A percentile compares a stretch with the other conserved stretches of the same genome.
These are phyloP conservation scores for Magallana angulata DNA, from an alignment of 1,140 invertebrate genomes.

Conservation along the genomic window DNA sequence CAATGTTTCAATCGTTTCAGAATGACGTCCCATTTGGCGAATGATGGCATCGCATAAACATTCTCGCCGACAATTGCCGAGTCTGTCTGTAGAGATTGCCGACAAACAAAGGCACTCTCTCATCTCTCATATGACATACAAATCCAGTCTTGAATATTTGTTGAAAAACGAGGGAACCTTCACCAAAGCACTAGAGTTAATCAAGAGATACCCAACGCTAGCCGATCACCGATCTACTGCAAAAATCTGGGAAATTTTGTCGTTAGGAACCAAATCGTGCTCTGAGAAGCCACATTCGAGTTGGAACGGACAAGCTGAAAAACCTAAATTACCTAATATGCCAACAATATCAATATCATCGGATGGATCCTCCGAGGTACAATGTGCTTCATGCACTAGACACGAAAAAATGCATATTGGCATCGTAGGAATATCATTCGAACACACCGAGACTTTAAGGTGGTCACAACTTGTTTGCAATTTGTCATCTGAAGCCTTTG, in stretches of 20 bases:
- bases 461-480: background rate
- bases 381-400: background rate
- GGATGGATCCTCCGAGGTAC: background rate
- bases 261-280: background rate
- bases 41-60: slow-evolving; percentile 16
- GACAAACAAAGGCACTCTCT: background rate
- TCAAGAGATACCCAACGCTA: background rate
- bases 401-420: background rate
- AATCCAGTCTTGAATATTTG: slow-evolving; percentile 22
- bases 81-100: slow-evolving; percentile 1
- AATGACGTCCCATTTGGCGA: background rate
- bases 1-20: background rate
- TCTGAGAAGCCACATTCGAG: background rate
- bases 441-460: background rate
- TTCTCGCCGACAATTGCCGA: background rate
- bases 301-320: background rate
- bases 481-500: slow-evolving; percentile 18
- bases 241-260: slow-evolving; percentile 30
- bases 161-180: slow-evolving; percentile 18
- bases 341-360: background rate
- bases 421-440: background rate
- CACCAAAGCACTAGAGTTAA: slow-evolving; percentile 5
- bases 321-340: background rate
- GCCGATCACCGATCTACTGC: background rate
- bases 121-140: slow-evolving; percentile 24